Base-by-base conservation (phyloP, 2,797 vertebrate species). In the Phrynocephalus vlangalii region DNA sequence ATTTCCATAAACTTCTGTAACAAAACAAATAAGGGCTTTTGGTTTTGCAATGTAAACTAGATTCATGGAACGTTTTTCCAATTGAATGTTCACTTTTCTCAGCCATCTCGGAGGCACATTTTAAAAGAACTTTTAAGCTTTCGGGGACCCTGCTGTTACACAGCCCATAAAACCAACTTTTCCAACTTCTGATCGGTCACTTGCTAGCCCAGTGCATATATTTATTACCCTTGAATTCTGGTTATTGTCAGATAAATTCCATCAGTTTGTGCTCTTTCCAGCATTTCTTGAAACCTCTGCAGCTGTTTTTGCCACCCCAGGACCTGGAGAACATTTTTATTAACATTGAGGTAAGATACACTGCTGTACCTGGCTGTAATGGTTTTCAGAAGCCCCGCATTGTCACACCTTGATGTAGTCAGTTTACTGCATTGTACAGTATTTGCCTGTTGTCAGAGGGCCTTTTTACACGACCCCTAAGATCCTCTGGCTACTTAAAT, bases 261-360 rank as follows among this genome's bases (percentile, higher is more conserved):
- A 63, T 38, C 38, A 1, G 33, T 72, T 82, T 88, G 15, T 84
- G 48, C 30, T 72, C 0, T 82, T 48, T 77, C 0, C 95, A 99
- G 98, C 97, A 98, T 95, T 99, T 99, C 95, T 96, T 98, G 96
- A 98, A 97, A 89, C 98, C 98, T 0, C 95, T 99, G 83, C 96
- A 97, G 86, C 94, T 92, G 87, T 98, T 98, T 86, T 97, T 99
- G 26, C 92, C 94, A 18, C 80, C 93, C 8, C 94, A 96, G 11
- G 98, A 99, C 88, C 96, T 98, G 0, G 98, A 98, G 93, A 98
- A 92, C 70, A 98, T 99, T 95, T 99, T 99, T 94, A 98, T 98
- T 94, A 99, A 99, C 93, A 93, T 97, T 0, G 94, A 97, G 97
- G 98, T 99, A 94, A 91, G 92, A 67, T 28, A 1, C 26, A 68